A percentile compares a stretch with the other conserved stretches of the same genome.
These are phyloP conservation scores for Alouatta palliata DNA, from an alignment of 2,113 vertebrate species.

Conservation along the genomic window DNA sequence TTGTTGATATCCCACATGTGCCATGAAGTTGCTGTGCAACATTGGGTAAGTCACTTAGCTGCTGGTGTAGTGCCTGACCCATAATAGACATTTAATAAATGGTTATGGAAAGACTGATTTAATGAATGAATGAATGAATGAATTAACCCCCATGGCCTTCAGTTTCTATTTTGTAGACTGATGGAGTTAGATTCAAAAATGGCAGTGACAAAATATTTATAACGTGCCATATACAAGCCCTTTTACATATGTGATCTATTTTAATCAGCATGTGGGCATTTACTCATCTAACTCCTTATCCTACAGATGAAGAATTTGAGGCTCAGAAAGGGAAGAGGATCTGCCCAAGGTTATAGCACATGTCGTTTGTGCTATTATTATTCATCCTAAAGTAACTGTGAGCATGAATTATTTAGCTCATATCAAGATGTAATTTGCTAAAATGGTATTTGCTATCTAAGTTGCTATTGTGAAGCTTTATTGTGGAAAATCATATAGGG, in stretches of 20 bases:
- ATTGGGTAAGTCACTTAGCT: background rate
- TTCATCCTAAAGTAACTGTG: conserved; percentile 12
- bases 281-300: background rate
- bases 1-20: background rate
- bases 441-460: background rate
- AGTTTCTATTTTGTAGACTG: conserved; percentile 14
- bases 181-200: conserved; percentile 29
- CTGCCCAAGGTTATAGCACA: background rate
- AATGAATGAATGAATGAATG: background rate
- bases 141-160: background rate
- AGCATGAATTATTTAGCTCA: conserved; percentile 15
- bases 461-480: background rate
- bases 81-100: background rate
- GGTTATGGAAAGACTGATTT: conserved; percentile 4
- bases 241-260: background rate
- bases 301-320: background rate
- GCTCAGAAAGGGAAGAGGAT: background rate
- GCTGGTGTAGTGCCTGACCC: background rate
- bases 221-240: background rate
- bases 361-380: background rate
- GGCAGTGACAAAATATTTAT: background rate
- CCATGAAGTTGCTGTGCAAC: background rate
- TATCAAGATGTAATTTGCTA: background rate
- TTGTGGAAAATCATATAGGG: background rate
- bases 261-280: background rate